Evolutionary conservation across 64 coral and sea anemone species (phyloP).

Genomic region (Montipora cactus): DNA sequence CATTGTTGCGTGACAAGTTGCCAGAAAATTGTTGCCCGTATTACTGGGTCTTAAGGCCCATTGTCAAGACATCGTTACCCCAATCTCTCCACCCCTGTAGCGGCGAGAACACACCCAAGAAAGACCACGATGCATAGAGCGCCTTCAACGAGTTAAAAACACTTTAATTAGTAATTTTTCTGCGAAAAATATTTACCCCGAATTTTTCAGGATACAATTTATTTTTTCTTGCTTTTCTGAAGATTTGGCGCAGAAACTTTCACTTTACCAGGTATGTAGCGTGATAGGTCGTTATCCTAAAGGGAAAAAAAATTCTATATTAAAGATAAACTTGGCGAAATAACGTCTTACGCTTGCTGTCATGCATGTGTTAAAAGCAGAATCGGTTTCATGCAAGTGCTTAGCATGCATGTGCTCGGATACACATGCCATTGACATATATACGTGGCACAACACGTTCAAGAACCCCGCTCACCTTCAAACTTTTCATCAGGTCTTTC

Average conservation of each 20-base stretch:
- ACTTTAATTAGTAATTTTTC: neutral
- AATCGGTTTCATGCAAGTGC: no score
- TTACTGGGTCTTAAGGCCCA: no score
- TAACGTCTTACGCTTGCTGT: neutral
- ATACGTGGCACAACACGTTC: neutral
- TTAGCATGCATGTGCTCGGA: no score
- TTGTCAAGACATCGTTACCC: no score
- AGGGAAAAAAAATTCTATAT: neutral
- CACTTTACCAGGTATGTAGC: constrained; percentile 97
- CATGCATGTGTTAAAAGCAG: no score
- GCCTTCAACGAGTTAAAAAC: neutral
- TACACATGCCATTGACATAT: no score
- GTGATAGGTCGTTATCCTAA: constrained; percentile 91
- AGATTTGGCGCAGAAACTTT: constrained; percentile 99
- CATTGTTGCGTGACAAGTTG: no score
- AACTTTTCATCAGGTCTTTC: constrained; percentile 95
- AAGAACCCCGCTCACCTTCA: constrained; percentile 65
- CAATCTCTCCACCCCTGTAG: no score
- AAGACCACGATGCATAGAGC: no score
- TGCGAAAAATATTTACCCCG: no score
- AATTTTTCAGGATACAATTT: neutral
- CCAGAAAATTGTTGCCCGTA: no score
- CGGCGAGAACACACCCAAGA: no score
- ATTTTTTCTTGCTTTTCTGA: constrained; percentile 78
- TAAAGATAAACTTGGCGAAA: neutral